Evolutionary conservation across 2,797 vertebrate genomes (phyloP).

Genomic region (Dromococcyx pavoninus): DNA sequence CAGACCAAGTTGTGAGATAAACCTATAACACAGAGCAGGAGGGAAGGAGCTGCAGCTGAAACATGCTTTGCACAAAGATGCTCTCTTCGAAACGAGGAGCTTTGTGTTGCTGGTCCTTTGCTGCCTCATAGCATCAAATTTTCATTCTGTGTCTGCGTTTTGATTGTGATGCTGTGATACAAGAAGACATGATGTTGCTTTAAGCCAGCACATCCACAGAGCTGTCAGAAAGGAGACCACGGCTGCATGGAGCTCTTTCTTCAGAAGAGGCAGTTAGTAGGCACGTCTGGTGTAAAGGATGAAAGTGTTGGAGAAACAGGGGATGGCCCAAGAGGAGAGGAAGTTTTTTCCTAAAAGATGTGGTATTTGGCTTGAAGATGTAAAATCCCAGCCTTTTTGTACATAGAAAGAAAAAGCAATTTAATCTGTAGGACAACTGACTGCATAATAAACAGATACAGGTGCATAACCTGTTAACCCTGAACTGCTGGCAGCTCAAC

Average conservation of each 20-base stretch:
- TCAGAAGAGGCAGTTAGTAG: background rate
- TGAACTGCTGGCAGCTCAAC: background rate
- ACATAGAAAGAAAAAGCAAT: background rate
- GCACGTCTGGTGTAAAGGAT: background rate
- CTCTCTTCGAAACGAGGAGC: background rate
- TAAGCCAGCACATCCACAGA: background rate
- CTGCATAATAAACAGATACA: background rate
- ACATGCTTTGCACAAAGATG: background rate
- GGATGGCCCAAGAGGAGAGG: background rate
- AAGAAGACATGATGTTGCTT: background rate
- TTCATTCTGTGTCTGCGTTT: conserved; percentile 7
- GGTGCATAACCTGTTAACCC: background rate
- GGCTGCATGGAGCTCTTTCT: background rate
- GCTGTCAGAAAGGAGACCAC: background rate
- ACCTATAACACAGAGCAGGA: background rate
- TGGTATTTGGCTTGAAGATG: background rate
- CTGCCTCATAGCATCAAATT: conserved; percentile 41
- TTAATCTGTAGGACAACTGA: background rate
- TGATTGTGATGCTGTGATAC: background rate
- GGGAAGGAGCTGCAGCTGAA: background rate
- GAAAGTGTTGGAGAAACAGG: background rate
- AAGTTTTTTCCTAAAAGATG: background rate
- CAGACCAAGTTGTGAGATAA: background rate
- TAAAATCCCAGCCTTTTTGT: background rate
- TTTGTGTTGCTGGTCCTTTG: background rate